Evolutionary conservation across 1,140 invertebrate genomes (phyloP), one percentile per base, ranked within the genome.

Genomic region (Heterodera schachtii): DNA sequence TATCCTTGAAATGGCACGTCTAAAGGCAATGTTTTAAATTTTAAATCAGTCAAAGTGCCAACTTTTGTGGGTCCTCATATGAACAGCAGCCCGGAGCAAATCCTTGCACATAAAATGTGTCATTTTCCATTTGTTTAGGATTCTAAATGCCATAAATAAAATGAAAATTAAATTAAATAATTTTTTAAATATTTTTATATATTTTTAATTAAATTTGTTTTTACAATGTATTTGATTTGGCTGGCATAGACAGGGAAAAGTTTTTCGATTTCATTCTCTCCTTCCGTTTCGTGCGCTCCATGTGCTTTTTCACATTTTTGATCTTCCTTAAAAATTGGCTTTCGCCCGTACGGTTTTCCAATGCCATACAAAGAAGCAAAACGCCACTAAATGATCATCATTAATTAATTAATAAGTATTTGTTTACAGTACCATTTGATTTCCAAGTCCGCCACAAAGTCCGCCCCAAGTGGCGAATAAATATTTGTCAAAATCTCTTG

Each of bases 291-390:
- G 13, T 64, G 31, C 21, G 9, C 3, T 31, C 44, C 75, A 60
- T 77, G 46, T 19, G 16, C 47, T 41, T 0, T 3, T 19, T 31
- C 16, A 16, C 75, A 77, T 64, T 60, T 46, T 60, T 77, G 75
- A 3, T 77, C 66, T 46, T 44, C 66, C 31, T 16, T 44, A 49
- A 60, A 77, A 43, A 67, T 44, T 4, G 75, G 47, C 11, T 41
- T 46, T 52, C 75, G 57, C 9, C 52, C 75, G 41, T 41, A 64
- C 8, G 66, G 47, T 31, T 44, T 44, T 67, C 75, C 75, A 60
- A 77, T 77, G 66, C 75, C 75, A 41, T 77, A 77, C 6, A 77
- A 41, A 3, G 75, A 77, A 60, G 75, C 52, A 21, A 77, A 67
- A 21, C 75, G 75, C 44, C 19, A 77, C 47, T 71, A 71, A 71